Evolutionary conservation across 2,797 vertebrate species (phyloP), one percentile per base, ranked within the genome.

Genomic region (Cossypha dichroa): DNA sequence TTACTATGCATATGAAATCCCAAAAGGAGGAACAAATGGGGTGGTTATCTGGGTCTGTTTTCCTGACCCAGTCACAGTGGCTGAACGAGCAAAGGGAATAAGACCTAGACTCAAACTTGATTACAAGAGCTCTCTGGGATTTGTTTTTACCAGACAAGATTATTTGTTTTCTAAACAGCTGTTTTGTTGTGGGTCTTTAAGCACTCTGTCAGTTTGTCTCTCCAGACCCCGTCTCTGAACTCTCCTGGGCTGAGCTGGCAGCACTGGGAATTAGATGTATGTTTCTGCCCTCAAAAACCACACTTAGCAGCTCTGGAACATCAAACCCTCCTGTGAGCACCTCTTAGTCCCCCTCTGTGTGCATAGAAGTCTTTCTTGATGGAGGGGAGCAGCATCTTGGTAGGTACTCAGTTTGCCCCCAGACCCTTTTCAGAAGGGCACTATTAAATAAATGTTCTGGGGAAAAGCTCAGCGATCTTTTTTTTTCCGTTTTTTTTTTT

Each of bases 161-260:
- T 74, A 12, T 62, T 90, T 83, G 13, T 68, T 85, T 80, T 17
- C 25, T n/a, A 74, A 36, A 66, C 16, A 70, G 18, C 41, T 78
- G 9, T 58, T 90, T 49, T 4, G 0, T 19, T 70, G 40, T 45
- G 31, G 6, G 3, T n/a, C 58, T 84, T 84, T 33, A 69, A 23
- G 15, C 5, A 2, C 58, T 84, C 26, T 73, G 11, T 69, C 0
- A 0, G 18, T 70, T 49, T 48, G 10, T 60, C 22, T 82, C 40
- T 55, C 33, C 0, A 0, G 43, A 46, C 3, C 8, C 11, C 2
- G 0, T 19, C 33, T 68, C 49, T 55, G 40, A 78, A 36, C 3
- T 1, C 33, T 51, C 13, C 38, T 38, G 36, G 36, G 28, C 56
- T 63, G 17, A 90, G 23, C n/a, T 60, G 15, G 25, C 33, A 70